Evolutionary conservation across 2,113 vertebrate genomes (phyloP).

Genomic region (Nesogale talazaci): DNA sequence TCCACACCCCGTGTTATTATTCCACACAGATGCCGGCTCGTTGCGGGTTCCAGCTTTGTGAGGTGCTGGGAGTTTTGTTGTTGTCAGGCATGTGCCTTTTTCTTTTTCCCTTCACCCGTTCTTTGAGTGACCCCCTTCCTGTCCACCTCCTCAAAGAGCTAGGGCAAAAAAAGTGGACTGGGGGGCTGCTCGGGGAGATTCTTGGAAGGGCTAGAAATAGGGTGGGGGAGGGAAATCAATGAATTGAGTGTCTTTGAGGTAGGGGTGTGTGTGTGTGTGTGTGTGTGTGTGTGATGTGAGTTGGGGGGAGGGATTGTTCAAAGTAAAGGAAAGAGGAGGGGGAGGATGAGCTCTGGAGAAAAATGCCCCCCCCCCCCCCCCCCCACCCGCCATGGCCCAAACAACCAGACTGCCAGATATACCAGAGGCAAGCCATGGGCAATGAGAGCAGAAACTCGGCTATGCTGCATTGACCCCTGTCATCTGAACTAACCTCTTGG

Average conservation of each 20-base stretch:
- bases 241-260: constrained; percentile 87
- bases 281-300: too few species aligned
- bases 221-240: constrained; percentile 76
- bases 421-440: background rate
- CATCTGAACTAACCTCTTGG: constrained; percentile 81
- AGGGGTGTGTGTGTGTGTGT: constrained; percentile 47
- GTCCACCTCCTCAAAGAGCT: background rate
- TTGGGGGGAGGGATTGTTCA: constrained; percentile 40
- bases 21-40: constrained; percentile 88
- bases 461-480: constrained; percentile 58
- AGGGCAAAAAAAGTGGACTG: constrained; percentile 11
- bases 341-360: constrained; percentile 66
- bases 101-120: constrained; percentile 53
- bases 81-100: constrained; percentile 57
- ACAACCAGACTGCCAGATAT: constrained; percentile 79
- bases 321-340: constrained; percentile 67
- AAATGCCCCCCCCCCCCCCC: constrained; percentile 77
- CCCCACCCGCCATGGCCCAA: constrained; percentile 75
- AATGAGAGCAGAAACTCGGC: background rate
- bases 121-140: background rate
- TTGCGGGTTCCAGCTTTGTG: constrained; percentile 88
- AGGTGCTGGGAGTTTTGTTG: constrained; percentile 68
- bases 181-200: constrained; percentile 36
- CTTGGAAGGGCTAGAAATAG: constrained; percentile 80
- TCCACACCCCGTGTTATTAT: constrained; percentile 91